Base-by-base conservation (phyloP, 2,888 invertebrate genomes). In the Tortrix viridana region DNA sequence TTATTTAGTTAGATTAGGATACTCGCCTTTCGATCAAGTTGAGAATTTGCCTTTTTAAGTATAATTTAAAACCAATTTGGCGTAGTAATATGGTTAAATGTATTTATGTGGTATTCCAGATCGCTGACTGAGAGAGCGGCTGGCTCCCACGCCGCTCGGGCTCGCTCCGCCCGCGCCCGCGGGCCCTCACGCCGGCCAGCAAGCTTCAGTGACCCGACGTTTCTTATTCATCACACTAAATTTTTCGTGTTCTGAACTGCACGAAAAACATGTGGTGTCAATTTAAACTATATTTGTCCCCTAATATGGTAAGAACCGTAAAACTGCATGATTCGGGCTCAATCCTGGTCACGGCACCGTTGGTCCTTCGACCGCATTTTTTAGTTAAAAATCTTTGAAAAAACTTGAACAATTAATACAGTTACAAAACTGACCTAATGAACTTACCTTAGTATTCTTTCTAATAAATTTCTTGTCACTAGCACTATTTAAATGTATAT, bases 401-500 rank as follows among this genome's bases (percentile, higher is more conserved):
- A 50, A 43, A 44, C 49, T 50, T 49, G 60, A 48, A 49, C 61
- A 55, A 55, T 37, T 55, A 55, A 37, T 61, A 56, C 50, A 49
- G n/a, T n/a, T 50, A 44, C 38, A 41, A 52, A 52, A 52, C 59
- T 52, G 55, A 56, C 50, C 1, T 37, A 53, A 43, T 49, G 14
- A 46, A 50, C 32, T 32, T 32, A 32, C 32, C 32, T 43, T 62
- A 57, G 62, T 62, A 62, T 62, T 62, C 52, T 57, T 62, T 62
- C 56, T 62, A 46, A 57, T 58, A 58, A 58, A 58, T 53, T 48
- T 53, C 58, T 58, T 63, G 58, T 63, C 58, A 58, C 47, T 63
- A 63, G 57, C 63, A 57, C 62, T 58, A 63, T 53, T 57, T 57
- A 57, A 56, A 62, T 62, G 50, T 56, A 61, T 60, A 54, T 56